Base-by-base conservation (phyloP, 2,797 vertebrate genomes). In the Takifugu rubripes region DNA sequence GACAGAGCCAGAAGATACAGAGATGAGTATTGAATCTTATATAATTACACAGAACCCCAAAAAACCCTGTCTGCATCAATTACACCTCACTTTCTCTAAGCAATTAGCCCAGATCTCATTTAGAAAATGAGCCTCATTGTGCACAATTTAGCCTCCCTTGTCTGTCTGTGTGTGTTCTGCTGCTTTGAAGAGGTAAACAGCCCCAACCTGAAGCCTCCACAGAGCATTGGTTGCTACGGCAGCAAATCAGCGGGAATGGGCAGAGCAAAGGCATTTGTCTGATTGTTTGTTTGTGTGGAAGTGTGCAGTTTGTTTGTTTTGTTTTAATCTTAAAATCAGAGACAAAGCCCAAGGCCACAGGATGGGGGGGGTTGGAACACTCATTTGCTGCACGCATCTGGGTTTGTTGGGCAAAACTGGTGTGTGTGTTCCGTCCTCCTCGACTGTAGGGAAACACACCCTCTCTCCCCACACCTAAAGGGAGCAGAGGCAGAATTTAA, bases 1-100 rank as follows among this genome's bases (percentile, higher is more conserved):
- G 21, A 72, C 61, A 83, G 80, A 67, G 76, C 75, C 71, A 84
- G 68, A 79, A 81, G 84, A 89, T 88, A 74, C 72, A 77, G 74
- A 78, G 85, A 86, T 82, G 77, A 52, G 16, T 69, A 64, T 73
- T 77, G 68, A 84, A 89, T 70, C 82, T 79, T 66, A 61, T 66
- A 61, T 88, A 89, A 88, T 90, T 90, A 90, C 64, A 83, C 52
- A 72, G 53, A 81, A 63, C 61, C 64, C 75, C 78, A 81, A 84
- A 77, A 72, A 78, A 83, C 79, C 81, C 77, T 83, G 69, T 85
- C 82, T 84, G 73, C 72, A 76, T 78, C 75, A 77, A 77, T 78
- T 75, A 76, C 55, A 59, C 75, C 63, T 64, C 68, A 78, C 56
- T 74, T 85, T 81, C 83, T 79, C 74, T 72, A 80, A 74, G 80